Conservation (phyloP, 1,140 invertebrate genomes). For the Venustaconcha ellipsiformis region DNA sequence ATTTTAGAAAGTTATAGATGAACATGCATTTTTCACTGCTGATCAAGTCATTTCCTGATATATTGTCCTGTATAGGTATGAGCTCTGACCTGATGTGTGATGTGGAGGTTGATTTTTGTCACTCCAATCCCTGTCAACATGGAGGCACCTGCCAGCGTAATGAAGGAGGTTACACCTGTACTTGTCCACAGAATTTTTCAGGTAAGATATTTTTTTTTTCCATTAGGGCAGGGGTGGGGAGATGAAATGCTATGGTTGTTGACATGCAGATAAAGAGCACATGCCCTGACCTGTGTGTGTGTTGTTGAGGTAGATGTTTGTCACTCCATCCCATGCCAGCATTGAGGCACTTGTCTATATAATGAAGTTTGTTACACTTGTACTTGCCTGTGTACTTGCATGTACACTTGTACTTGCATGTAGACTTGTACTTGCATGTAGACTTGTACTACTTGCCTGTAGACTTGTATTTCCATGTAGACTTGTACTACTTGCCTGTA, state of each 20-base stretch:
- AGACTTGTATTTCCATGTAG: not conserved
- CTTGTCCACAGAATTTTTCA: conserved; percentile 80
- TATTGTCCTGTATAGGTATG: conserved; percentile 32
- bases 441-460: too few species aligned
- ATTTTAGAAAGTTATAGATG: too few species aligned
- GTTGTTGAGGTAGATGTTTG: conserved; percentile 98
- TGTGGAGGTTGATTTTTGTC: conserved; percentile 97
- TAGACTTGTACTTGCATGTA: too few species aligned
- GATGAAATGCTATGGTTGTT: too few species aligned
- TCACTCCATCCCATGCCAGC: conserved; percentile 92
- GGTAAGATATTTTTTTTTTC: conserved; percentile 56
- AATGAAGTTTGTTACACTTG: conserved; percentile 95
- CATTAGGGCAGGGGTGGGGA: not conserved
- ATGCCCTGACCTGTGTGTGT: conserved; percentile 85
- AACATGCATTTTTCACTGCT: too few species aligned
- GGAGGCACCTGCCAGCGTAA: conserved; percentile 87
- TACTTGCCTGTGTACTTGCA: conserved; percentile 78
- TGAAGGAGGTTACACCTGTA: conserved; percentile 94
- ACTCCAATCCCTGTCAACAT: conserved; percentile 93
- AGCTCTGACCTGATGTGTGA: conserved; percentile 91
- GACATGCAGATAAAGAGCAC: not conserved
- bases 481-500: too few species aligned
- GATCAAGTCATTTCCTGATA: too few species aligned
- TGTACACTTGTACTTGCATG: conserved; percentile 18
- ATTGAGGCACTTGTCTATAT: conserved; percentile 89